phyloP scores from a whole-genome alignment of 2,888 invertebrate species.

The Cybosia mesomella region DNA sequence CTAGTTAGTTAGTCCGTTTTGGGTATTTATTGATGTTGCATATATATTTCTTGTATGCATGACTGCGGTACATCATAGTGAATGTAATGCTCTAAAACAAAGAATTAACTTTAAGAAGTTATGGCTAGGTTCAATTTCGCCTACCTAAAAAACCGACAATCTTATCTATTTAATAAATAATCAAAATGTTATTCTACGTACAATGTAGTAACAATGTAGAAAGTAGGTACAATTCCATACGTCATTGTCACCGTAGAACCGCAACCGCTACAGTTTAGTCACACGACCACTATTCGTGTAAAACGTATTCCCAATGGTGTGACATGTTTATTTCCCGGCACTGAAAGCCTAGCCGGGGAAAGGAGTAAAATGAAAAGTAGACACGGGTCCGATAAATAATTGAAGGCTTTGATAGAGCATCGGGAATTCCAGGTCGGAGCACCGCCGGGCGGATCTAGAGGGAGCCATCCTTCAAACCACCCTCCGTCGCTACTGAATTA shows the following conservation, averaged over 20 bases:
- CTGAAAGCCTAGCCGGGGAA: conserved; percentile 77
- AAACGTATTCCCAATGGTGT: conserved; percentile 75
- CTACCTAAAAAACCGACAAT: neutral
- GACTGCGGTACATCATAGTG: neutral
- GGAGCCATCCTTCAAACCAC: conserved; percentile 83
- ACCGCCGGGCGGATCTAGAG: conserved; percentile 73
- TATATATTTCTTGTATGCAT: neutral
- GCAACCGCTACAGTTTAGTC: conserved; percentile 68
- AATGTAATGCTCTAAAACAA: neutral
- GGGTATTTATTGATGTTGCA: conserved; percentile 2
- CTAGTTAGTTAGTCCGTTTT: neutral
- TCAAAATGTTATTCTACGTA: conserved; percentile 32
- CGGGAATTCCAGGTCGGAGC: conserved; percentile 80
- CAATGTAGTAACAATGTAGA: conserved; percentile 66
- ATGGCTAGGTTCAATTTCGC: neutral
- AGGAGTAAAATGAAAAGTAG: conserved; percentile 86
- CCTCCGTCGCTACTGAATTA: conserved; percentile 84
- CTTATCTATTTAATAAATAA: conserved; percentile 35
- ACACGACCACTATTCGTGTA: conserved; percentile 71
- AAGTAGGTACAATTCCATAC: conserved; percentile 61
- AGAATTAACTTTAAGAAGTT: neutral
- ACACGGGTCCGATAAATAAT: conserved; percentile 87
- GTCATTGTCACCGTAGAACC: conserved; percentile 65
- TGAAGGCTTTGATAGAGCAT: conserved; percentile 85
- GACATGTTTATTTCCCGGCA: conserved; percentile 77